Base-by-base conservation (phyloP, 2,797 vertebrate genomes). In the Malurus leucopterus region DNA sequence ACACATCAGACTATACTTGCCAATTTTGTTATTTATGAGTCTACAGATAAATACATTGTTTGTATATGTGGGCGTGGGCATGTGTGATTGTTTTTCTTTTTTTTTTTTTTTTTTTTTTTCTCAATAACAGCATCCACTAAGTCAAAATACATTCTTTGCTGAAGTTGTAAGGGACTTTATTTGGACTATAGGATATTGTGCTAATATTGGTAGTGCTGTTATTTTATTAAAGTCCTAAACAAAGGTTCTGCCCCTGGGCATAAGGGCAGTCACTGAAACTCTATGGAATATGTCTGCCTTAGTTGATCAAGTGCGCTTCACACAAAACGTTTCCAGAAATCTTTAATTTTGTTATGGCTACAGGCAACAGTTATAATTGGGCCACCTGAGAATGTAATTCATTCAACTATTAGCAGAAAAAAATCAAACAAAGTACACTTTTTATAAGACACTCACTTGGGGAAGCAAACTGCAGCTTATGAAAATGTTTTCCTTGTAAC, bases 301-400 rank as follows among this genome's bases (percentile, higher is more conserved):
- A 93, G 73, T 69, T 93, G 87, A 96, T 96, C 90, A 94, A 94
- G 79, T 93, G 59, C 74, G 84, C 79, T 94, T 95, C 95, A 95
- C 70, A 92, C 81, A 93, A 90, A 95, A 94, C 6, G 9, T 94
- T 94, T 95, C 92, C 92, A 95, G 92, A 96, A 96, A 94, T 91
- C 94, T 95, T 95, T 95, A 93, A 92, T 96, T 95, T 95, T 93
- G 81, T 95, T 94, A 74, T 95, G 87, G 93, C 94, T 93, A 90
- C 79, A 91, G 96, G 93, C 94, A 94, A 88, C 58, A 93, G 87
- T 94, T 96, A 95, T 96, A 96, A 96, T 96, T 96, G 90, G 89
- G 92, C 87, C 94, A 95, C 94, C 86, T 95, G 95, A 94, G 95
- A 96, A 73, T 95, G 91, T 91, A 92, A 94, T 89, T 96, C 90